Percentiles rank a stretch among this genome's conserved stretches.
Evolutionary conservation across 2,113 vertebrate species (phyloP).

Genomic region (Apus apus): DNA sequence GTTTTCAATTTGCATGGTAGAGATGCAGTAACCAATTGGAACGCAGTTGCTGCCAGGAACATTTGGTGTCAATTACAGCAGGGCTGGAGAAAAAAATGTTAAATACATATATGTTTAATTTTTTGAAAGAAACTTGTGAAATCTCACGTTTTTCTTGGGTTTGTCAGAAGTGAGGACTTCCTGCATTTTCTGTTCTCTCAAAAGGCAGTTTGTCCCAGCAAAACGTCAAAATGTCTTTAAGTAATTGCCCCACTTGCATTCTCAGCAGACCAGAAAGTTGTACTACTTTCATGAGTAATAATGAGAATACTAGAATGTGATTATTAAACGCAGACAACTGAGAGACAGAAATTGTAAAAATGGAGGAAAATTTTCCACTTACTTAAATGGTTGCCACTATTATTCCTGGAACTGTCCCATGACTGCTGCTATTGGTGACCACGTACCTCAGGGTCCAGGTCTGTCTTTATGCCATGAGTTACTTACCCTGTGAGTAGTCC

Average conservation of each 20-base stretch:
- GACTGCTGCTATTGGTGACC: conserved; percentile 2
- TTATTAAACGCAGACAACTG: conserved; percentile 55
- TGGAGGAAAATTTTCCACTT: conserved; percentile 53
- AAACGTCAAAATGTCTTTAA: conserved; percentile 25
- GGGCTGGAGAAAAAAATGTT: background rate
- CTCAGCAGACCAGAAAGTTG: conserved; percentile 52
- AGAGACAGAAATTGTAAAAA: conserved; percentile 42
- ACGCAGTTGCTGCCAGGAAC: conserved; percentile 26
- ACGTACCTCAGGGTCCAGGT: background rate
- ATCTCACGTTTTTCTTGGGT: conserved; percentile 1
- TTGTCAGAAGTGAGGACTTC: conserved; percentile 50
- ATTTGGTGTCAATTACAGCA: conserved; percentile 63
- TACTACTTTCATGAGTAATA: conserved; percentile 32
- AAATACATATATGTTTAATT: background rate
- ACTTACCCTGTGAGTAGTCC: background rate
- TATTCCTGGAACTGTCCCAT: conserved; percentile 36
- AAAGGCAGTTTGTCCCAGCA: conserved; percentile 20
- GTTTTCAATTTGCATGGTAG: conserved; percentile 16
- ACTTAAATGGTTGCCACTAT: conserved; percentile 12
- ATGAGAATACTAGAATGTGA: conserved; percentile 43
- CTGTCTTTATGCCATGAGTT: background rate
- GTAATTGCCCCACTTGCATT: conserved; percentile 45
- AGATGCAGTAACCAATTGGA: conserved; percentile 32
- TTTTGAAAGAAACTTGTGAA: background rate
- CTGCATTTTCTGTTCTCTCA: conserved; percentile 10